These are phyloP conservation scores for Nemotelus pantherinus DNA, from an alignment of 2,888 invertebrate genomes.

Conservation along the genomic window DNA sequence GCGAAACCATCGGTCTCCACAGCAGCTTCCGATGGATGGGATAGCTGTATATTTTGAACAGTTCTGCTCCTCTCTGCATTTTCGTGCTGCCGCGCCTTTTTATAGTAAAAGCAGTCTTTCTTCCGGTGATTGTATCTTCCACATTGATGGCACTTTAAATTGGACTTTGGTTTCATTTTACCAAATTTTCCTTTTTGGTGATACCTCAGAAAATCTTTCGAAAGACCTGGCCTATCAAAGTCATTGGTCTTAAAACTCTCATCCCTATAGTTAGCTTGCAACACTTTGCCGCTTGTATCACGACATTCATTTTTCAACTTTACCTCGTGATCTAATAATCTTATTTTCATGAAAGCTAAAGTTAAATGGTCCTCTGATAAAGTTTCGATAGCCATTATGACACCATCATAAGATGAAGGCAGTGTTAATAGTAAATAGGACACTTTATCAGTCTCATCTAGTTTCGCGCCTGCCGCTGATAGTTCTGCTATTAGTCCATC, in stretches of 20 bases:
- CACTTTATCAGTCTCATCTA: conserved; percentile 60
- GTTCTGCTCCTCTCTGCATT: background rate
- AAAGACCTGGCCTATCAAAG: background rate
- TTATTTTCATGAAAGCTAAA: conserved; percentile 58
- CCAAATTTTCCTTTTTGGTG: too few relatives aligned
- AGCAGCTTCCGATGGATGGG: background rate
- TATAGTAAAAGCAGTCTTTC: conserved; percentile 3
- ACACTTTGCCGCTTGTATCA: conserved; percentile 2
- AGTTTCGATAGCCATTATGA: conserved; percentile 60
- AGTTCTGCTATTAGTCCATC: conserved; percentile 59
- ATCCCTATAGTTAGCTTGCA: background rate
- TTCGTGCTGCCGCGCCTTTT: background rate
- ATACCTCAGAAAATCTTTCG: background rate
- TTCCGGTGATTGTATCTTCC: background rate
- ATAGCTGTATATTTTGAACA: background rate
- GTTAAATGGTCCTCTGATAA: conserved; percentile 57
- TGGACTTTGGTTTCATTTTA: background rate
- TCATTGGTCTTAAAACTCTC: background rate
- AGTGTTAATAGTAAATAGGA: conserved; percentile 58
- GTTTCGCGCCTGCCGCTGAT: conserved; percentile 57
- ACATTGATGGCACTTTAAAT: conserved; percentile 9
- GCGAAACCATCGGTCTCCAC: background rate
- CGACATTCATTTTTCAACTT: conserved; percentile 1
- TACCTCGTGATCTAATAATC: conserved; percentile 52
- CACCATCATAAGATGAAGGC: conserved; percentile 57